Base-by-base conservation (phyloP, 2,888 invertebrate genomes). In the Habrosyne pyritoides region DNA sequence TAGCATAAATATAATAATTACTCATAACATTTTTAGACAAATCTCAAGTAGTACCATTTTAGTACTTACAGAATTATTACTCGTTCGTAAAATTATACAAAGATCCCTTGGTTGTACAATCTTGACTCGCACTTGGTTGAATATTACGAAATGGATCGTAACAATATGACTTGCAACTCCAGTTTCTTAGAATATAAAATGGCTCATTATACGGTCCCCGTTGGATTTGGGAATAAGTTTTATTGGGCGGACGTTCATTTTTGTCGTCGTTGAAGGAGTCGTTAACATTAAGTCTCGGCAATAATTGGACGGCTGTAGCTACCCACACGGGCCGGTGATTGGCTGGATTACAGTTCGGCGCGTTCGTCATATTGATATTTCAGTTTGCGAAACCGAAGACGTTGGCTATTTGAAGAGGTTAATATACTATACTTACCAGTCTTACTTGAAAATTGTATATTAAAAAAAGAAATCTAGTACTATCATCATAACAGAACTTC, bases 301-400 rank as follows among this genome's bases (percentile, higher is more conserved):
- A 61, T 72, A 67, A 72, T 67, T 67, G 63, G 60, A 56, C 59
- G 55, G 51, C 54, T 65, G 58, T 67, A 59, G 55, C 58, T 63
- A 59, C 60, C 56, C 60, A 60, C 59, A 68, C 63, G 61, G 61
- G 60, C 59, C 12, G 56, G 55, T 71, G 64, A 76, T 79, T 76
- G 70, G 69, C 63, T 64, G 60, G 62, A 75, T 78, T 77, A 69
- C 56, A 63, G 49, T 61, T 63, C 18, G 42, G 12, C 60, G 53
- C 57, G 60, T 61, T 56, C 52, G n/a, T 47, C 8, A 18, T 36
- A 42, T 42, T 42, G 18, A 18, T 42, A 21, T 18, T 42, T 42
- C 42, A 42, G 42, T 42, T 42, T 42, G 42, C 14, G 12, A n/a
- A 42, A 6, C 18, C 42, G 8, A 42, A 42, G 42, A 42, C 14